phyloP scores from a whole-genome alignment of 2,797 vertebrate genomes.

The Sebastes matsubarae region DNA sequence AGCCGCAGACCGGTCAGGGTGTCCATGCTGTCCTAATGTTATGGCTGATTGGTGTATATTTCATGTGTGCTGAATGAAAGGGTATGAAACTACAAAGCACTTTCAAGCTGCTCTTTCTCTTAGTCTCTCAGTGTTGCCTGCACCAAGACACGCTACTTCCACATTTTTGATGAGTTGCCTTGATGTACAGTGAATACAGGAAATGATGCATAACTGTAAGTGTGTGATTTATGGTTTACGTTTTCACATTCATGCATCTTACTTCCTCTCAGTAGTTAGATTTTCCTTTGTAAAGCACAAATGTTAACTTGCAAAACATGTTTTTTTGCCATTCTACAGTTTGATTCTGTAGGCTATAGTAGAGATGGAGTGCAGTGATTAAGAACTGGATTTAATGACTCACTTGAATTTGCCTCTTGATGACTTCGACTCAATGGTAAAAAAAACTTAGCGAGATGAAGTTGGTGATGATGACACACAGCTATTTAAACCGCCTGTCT shows the following conservation, averaged over 20 bases:
- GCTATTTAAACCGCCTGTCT: conserved; percentile 7
- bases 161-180: neutral
- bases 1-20: too few species aligned
- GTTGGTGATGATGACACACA: neutral
- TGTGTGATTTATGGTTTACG: neutral
- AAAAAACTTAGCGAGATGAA: conserved; percentile 12
- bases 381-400: conserved; percentile 27
- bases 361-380: conserved; percentile 2
- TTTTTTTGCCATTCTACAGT: neutral
- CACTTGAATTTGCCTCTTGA: conserved; percentile 14
- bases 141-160: neutral
- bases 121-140: neutral
- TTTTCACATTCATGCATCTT: neutral
- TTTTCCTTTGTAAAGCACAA: neutral
- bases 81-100: too few species aligned
- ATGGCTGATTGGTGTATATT: neutral
- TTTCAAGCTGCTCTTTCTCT: neutral
- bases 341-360: neutral
- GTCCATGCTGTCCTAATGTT: too few species aligned
- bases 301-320: neutral
- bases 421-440: neutral
- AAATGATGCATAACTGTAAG: neutral
- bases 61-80: neutral
- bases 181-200: neutral
- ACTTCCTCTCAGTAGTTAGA: neutral